Evolutionary conservation across 2,888 invertebrate genomes (phyloP), one percentile per base, ranked within the genome.

Genomic region (Crossocerus cetratus): DNA sequence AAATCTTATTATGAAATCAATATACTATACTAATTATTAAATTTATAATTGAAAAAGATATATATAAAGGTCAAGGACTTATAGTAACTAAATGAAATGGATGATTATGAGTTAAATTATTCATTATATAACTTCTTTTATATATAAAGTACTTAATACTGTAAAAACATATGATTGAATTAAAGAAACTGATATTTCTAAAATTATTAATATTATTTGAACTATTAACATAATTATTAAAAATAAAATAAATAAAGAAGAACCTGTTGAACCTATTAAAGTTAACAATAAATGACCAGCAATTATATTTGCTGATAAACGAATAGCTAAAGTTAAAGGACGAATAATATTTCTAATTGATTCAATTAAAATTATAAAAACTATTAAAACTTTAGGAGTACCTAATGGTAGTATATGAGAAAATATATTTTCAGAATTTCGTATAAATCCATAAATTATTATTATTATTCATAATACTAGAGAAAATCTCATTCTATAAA

Each of bases 241-340:
- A 44, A 92, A n/a, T 13, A 61, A 5, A 55, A 78, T 65, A 60
- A 79, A 65, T 60, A 87, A 66, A 80, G 91, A 81, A 77, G 90
- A 83, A 76, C 89, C 88, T 66, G 62, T 80, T 90, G 78, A 72
- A 53, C 93, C 92, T 85, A 94, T 84, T 82, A 95, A 80, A 1
- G 93, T 89, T 53, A 59, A 18, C 86, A 95, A 80, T 90, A 95
- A 86, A 88, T 95, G 94, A 0, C 94, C 94, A 0, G 95, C 94
- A 92, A 94, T 94, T 93, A 95, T 94, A 91, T 95, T 95, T n/a
- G 95, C 95, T 3, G 93, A 92, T 91, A 95, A 86, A 77, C 95
- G 94, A 70, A 95, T 92, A 0, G 94, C 93, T 91, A 95, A 90
- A 2, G 95, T 95, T 88, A 92, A 91, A 0, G 94, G 94, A 13